Percentiles rank a stretch among this genome's conserved stretches.
phyloP scores from a whole-genome alignment of 1,140 invertebrate species.

The Caenorhabditis inopinata region DNA sequence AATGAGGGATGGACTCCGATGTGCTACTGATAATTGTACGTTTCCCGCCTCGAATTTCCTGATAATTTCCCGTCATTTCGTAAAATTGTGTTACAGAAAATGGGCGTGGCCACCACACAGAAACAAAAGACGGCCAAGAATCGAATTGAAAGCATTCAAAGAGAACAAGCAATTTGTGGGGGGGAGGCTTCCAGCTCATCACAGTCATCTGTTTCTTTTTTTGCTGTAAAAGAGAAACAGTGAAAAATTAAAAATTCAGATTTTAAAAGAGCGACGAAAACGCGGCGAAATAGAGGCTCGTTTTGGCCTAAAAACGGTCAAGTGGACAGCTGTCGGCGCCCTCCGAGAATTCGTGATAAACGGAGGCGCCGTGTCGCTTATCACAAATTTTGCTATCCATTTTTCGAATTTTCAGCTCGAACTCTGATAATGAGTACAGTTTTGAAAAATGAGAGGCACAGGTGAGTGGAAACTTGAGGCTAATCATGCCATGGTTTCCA shows the following conservation, averaged over 20 bases:
- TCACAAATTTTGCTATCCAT: constrained; percentile 18
- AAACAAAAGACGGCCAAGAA: neutral
- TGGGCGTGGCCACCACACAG: neutral
- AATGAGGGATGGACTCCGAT: neutral
- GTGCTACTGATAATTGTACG: neutral
- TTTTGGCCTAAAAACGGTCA: constrained; percentile 1
- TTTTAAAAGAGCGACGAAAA: neutral
- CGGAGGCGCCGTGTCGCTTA: constrained; percentile 9
- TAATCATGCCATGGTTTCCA: too few relatives aligned
- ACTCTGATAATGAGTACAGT: neutral
- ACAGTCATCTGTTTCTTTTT: too few relatives aligned
- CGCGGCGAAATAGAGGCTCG: neutral
- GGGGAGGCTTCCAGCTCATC: too few relatives aligned
- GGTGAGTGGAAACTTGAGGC: neutral
- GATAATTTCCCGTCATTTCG: constrained; percentile 7
- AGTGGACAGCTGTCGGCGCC: constrained; percentile 20
- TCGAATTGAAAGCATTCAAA: too few relatives aligned
- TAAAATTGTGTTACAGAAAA: neutral
- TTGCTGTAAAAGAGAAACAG: too few relatives aligned
- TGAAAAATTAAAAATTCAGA: neutral
- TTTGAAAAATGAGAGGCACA: neutral
- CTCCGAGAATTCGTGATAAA: constrained; percentile 31
- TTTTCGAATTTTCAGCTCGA: constrained; percentile 22
- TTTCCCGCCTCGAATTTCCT: neutral
- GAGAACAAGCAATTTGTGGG: too few relatives aligned